Percentiles rank a stretch among this genome's conserved stretches.
These are phyloP conservation scores for Empidonax traillii DNA, from an alignment of 2,113 vertebrate genomes.

Conservation along the genomic window DNA sequence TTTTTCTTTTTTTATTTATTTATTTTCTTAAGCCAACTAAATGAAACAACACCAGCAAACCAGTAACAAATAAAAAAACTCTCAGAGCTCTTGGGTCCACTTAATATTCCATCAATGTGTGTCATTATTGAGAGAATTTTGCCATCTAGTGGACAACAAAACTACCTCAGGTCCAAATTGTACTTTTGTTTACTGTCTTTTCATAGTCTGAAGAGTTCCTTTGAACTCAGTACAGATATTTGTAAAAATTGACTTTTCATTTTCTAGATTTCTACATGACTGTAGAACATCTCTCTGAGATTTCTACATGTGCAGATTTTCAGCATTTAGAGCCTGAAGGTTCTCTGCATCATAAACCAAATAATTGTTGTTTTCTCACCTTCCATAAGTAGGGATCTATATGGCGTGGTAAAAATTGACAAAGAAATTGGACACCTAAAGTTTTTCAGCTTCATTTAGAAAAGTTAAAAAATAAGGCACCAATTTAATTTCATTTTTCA, in stretches of 20 bases:
- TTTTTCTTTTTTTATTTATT: neutral
- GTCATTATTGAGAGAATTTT: neutral
- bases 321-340: neutral
- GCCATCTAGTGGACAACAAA: slow-evolving; percentile 33
- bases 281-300: neutral
- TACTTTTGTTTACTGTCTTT: neutral
- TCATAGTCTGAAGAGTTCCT: neutral
- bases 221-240: neutral
- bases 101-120: rapidly evolving
- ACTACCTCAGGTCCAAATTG: neutral
- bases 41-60: neutral
- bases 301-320: neutral
- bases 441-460: neutral
- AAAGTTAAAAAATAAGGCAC: neutral
- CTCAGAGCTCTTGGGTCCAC: neutral
- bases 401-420: neutral
- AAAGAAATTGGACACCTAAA: neutral
- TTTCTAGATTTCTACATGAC: neutral
- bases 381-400: neutral
- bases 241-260: neutral
- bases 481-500: neutral
- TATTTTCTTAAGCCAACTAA: neutral
- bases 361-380: neutral
- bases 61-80: neutral
- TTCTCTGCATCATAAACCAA: neutral